Conservation (phyloP, 2,113 vertebrate species). For the Alexandromys fortis region DNA sequence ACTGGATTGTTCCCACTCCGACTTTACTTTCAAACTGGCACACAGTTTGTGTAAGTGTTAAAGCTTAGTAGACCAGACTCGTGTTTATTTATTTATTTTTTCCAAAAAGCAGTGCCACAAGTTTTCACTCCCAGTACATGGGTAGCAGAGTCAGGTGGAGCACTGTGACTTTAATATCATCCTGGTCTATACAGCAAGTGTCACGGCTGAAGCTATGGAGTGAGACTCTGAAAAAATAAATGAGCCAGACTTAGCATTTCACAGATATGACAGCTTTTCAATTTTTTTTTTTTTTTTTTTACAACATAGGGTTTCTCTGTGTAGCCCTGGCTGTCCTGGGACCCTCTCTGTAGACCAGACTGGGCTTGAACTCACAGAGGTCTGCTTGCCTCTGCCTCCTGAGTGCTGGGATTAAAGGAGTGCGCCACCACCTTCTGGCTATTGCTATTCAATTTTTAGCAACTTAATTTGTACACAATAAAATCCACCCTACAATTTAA, state of each 20-base stretch:
- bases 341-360: background rate
- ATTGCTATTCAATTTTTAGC: background rate
- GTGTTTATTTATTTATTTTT: background rate
- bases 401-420: background rate
- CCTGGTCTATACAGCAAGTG: background rate
- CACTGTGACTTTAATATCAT: background rate
- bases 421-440: background rate
- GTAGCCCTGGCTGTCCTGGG: background rate
- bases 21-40: background rate
- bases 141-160: background rate
- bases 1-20: background rate
- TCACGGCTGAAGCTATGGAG: background rate
- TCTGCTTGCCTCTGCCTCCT: background rate
- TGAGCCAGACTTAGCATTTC: background rate
- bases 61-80: background rate
- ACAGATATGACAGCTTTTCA: background rate
- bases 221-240: background rate
- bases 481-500: background rate
- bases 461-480: background rate
- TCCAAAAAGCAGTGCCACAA: background rate
- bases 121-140: background rate
- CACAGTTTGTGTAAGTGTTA: background rate
- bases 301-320: background rate
- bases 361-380: background rate
- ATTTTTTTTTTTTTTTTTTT: background rate